Evolutionary conservation across 2,888 invertebrate genomes (phyloP).

Genomic region (Polietes domitor): DNA sequence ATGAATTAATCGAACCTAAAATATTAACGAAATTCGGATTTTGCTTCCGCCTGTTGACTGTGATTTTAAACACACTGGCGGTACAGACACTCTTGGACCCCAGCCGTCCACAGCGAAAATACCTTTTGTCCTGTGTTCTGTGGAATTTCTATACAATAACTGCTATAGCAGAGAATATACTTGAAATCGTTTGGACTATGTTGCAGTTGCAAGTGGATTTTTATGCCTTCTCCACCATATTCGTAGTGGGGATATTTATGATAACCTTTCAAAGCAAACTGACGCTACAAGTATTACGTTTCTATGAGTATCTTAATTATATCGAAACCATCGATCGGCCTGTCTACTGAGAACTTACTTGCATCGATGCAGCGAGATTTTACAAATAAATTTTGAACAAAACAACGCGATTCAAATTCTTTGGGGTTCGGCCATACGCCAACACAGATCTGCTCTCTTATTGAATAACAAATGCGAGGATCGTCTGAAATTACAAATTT

Average conservation of each 20-base stretch:
- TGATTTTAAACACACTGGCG: conserved; percentile 69
- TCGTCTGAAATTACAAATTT: conserved; percentile 83
- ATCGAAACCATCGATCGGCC: conserved; percentile 33
- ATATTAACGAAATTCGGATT: conserved; percentile 71
- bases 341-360: conserved; percentile 77
- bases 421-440: conserved; percentile 92
- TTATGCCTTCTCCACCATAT: conserved; percentile 67
- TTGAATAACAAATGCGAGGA: conserved; percentile 91
- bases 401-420: conserved; percentile 88
- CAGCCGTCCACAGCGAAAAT: conserved; percentile 64
- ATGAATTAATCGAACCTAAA: conserved; percentile 67
- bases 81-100: conserved; percentile 67
- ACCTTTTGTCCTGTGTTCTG: conserved; percentile 69
- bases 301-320: conserved; percentile 71
- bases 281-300: conserved; percentile 70
- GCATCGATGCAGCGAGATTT: conserved; percentile 95
- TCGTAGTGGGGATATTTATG: conserved; percentile 70
- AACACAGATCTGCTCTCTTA: conserved; percentile 95
- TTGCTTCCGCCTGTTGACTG: conserved; percentile 68
- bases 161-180: conserved; percentile 69
- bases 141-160: conserved; percentile 72
- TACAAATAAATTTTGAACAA: conserved; percentile 88
- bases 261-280: conserved; percentile 71
- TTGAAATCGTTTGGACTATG: conserved; percentile 70
- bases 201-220: conserved; percentile 67